These are phyloP conservation scores for Microctenopoma steveboyesi DNA, from an alignment of 2,797 vertebrate species.

Conservation along the genomic window DNA sequence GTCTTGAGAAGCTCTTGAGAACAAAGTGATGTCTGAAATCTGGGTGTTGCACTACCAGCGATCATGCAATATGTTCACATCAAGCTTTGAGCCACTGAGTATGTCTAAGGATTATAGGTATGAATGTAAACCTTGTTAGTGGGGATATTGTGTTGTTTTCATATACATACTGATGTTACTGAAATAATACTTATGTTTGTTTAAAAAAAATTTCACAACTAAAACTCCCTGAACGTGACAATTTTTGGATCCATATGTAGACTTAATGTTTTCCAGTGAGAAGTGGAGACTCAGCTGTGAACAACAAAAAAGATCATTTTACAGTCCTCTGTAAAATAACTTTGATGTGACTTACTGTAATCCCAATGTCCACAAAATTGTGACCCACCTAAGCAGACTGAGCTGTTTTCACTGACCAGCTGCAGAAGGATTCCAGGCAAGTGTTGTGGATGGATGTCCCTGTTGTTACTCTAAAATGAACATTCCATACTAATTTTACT, in stretches of 20 bases:
- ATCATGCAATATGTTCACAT: too few relatives aligned
- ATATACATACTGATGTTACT: conserved; percentile 1
- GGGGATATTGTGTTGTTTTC: conserved; percentile 2
- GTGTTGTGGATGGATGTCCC: conserved; percentile 11
- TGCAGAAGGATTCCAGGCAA: conserved; percentile 39
- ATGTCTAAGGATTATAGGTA: too few relatives aligned
- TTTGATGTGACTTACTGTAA: conserved; percentile 55
- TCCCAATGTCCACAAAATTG: conserved; percentile 52
- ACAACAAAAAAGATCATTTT: conserved; percentile 60
- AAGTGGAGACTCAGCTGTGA: conserved; percentile 50
- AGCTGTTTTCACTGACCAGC: conserved; percentile 54
- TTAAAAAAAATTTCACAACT: conserved; percentile 35
- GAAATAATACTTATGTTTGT: conserved; percentile 2
- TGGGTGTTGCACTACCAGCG: too few relatives aligned
- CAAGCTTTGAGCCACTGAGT: too few relatives aligned
- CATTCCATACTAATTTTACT: conserved; percentile 36
- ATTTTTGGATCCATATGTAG: conserved; percentile 64
- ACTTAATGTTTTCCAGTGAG: conserved; percentile 37
- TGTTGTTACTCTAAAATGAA: conserved; percentile 34
- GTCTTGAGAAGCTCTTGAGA: too few relatives aligned
- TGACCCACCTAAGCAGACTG: conserved; percentile 61
- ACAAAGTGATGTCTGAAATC: too few relatives aligned
- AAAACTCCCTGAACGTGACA: conserved; percentile 36
- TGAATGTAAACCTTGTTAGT: not conserved
- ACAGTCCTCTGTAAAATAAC: conserved; percentile 44